Evolutionary conservation across 2,113 vertebrate genomes (phyloP).

Genomic region (Scomber colias): DNA sequence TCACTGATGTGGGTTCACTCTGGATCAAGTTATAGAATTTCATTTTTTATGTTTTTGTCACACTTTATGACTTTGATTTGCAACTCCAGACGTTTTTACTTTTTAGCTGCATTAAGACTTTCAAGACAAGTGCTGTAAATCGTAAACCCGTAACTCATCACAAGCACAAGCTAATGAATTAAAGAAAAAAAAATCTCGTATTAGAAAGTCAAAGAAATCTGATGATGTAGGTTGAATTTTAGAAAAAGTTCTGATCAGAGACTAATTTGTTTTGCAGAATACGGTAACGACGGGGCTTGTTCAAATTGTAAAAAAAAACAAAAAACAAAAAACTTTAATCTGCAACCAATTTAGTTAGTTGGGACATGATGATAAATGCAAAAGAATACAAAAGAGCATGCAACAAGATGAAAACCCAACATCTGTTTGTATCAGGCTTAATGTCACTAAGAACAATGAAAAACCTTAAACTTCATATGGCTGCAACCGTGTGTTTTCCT

Average conservation of each 20-base stretch:
- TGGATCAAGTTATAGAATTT: conserved; percentile 1
- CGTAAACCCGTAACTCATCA: neutral
- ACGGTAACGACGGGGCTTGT: neutral
- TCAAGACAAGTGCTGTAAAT: neutral
- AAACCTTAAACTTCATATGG: conserved; percentile 6
- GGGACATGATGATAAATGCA: conserved; percentile 22
- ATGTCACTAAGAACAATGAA: conserved; percentile 36
- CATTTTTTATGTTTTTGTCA: neutral
- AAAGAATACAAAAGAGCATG: conserved; percentile 10
- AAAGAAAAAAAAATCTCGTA: neutral
- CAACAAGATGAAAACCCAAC: conserved; percentile 32
- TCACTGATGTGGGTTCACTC: neutral
- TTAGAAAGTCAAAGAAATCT: neutral
- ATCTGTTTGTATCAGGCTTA: conserved; percentile 29
- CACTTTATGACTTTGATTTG: neutral
- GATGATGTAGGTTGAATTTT: neutral
- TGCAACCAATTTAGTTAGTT: conserved; percentile 14
- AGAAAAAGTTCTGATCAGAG: neutral
- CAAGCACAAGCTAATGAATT: neutral
- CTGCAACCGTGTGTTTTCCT: conserved; percentile 42
- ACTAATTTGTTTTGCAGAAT: neutral
- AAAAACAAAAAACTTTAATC: conserved; percentile 2
- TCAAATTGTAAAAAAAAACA: neutral
- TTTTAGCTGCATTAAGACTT: neutral
- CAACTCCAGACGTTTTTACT: neutral